Evolutionary conservation across 2,797 vertebrate genomes (phyloP), one percentile per base, ranked within the genome.

Genomic region (Sarcophilus harrisii): DNA sequence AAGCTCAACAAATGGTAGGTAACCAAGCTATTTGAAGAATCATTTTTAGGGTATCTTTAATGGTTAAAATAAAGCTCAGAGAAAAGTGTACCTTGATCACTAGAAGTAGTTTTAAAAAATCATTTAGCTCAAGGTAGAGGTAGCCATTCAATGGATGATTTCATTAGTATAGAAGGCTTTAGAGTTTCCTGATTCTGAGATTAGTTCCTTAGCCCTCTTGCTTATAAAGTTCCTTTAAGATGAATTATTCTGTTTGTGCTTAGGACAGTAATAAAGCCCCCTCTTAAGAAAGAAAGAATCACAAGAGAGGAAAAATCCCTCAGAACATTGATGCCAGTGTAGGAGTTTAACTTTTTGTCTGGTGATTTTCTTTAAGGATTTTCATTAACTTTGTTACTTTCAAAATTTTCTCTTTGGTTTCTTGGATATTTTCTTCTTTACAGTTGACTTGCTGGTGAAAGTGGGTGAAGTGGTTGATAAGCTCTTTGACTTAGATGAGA

Each of bases 381-480:
- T 94, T 89, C 10, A 54, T 95, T 94, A 87, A 59, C 9, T 54
- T 59, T 90, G 52, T 11, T 93, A 57, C 57, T 94, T 91, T 91
- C 32, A 58, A 92, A n/a, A 4, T 73, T 91, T 58, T 54, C 38
- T 57, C 73, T 60, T 97, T 52, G 90, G 28, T 90, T 96, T 10
- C 60, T 0, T 90, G 3, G 59, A 2, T 95, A 32, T 94, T 95
- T 95, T 97, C 57, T 90, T 97, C 38, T 90, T 91, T 97, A 90
- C 98, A 99, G 99, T 98, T 95, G 99, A 99, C 81, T 98, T 99
- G 96, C 98, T 99, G 94, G 98, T 99, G 92, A 99, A 99, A 97
- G 99, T 99, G 0, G 99, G 99, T 54, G 99, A 99, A 97, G 98
- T 99, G 94, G 99, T 99, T 89, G 99, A 99, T 98, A 99, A 99